Base-by-base conservation (phyloP, 2,797 vertebrate genomes). In the Esox lucius region DNA sequence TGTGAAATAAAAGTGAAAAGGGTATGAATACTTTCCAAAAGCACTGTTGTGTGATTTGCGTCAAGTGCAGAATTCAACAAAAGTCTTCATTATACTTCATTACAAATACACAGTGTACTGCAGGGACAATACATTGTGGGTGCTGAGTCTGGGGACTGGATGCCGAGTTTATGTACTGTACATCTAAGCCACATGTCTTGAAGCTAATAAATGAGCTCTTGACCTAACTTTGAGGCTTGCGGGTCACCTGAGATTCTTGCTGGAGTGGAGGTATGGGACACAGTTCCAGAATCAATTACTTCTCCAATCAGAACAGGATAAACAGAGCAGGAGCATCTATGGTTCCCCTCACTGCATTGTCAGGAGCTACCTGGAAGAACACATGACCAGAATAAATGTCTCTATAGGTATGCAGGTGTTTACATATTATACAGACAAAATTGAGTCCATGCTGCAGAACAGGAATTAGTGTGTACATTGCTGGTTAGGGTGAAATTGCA, bases 271-370 rank as follows among this genome's bases (percentile, higher is more conserved):
- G 49, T 0, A 15, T n/a, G 59, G 4, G 59, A 62, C 71, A 74
- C 35, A 68, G 48, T 56, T 26, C 59, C 42, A 70, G 78, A 74
- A 78, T 16, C 24, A 49, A 83, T 75, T 70, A 28, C 22, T 76
- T 75, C 28, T 77, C 42, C 48, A n/a, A n/a, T 49, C 48, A 49
- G 48, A 49, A 70, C 56, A 72, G 33, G 71, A 73, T 42, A 75
- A 61, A 71, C 65, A 48, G 73, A 73, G 71, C 49, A 22, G 8
- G 17, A 31, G 65, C 19, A n/a, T 53, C 68, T 68, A 59, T 49
- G 48, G 28, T 24, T 51, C 28, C 73, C 68, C 76, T 59, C 22
- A 28, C 48, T 17, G 59, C 16, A 8, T 70, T 78, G 72, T 61
- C 22, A 75, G 67, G 2, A 76, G 71, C 35, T 33, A 33, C 33